Evolutionary conservation across 1,140 invertebrate species (phyloP).

Genomic region (Drosophila novamexicana): DNA sequence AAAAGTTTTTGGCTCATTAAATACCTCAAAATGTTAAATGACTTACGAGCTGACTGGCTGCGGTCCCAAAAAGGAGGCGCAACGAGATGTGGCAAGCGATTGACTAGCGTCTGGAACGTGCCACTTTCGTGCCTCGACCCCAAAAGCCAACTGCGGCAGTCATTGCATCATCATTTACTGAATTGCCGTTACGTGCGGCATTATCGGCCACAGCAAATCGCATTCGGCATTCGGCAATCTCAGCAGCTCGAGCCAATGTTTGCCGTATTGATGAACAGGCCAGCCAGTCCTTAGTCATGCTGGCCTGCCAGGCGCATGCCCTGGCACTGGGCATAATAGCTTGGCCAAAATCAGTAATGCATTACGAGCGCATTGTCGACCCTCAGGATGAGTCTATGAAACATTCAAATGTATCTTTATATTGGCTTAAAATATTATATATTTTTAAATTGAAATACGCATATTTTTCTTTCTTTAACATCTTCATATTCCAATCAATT

Average conservation of each 20-base stretch:
- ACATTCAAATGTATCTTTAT: no score
- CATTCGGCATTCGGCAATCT: constrained; percentile 51
- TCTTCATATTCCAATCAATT: no score
- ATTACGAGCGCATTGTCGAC: no score
- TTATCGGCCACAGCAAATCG: constrained; percentile 62
- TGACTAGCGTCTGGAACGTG: constrained; percentile 59
- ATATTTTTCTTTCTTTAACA: no score
- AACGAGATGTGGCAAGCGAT: constrained; percentile 65
- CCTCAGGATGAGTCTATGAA: no score
- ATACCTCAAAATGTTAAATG: constrained; percentile 82
- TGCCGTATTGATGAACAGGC: constrained; percentile 61
- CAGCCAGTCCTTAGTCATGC: constrained; percentile 33
- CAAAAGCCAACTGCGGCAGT: constrained; percentile 20
- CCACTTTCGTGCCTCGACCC: constrained; percentile 11
- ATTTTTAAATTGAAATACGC: no score
- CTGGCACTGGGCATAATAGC: background rate
- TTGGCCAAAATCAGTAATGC: no score
- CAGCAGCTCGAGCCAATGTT: constrained; percentile 45
- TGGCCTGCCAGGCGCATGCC: constrained; percentile 34
- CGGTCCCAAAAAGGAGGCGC: constrained; percentile 7
- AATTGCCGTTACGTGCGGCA: constrained; percentile 78
- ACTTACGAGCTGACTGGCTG: constrained; percentile 56
- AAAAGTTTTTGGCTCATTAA: constrained; percentile 81
- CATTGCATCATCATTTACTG: constrained; percentile 69
- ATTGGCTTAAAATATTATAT: no score